These are phyloP conservation scores for Anastrepha ludens DNA, from an alignment of 1,140 invertebrate genomes.

Conservation along the genomic window DNA sequence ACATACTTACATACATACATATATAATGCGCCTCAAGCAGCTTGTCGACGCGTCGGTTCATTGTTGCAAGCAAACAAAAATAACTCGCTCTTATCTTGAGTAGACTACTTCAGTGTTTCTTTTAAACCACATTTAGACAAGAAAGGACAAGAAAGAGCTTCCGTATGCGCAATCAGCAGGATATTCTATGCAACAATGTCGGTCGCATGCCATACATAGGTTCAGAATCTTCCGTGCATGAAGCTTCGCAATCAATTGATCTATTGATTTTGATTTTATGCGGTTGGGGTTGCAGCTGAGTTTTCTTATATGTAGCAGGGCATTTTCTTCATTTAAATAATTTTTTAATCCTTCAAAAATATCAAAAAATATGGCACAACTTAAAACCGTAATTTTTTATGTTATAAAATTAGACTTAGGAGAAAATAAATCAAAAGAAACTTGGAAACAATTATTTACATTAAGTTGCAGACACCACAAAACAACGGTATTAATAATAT, in stretches of 20 bases:
- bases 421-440: no score
- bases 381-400: no score
- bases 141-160: background rate
- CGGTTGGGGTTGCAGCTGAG: no score
- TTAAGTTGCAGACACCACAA: no score
- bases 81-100: constrained; percentile 17
- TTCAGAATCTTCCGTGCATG: background rate
- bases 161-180: background rate
- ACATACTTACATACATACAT: background rate
- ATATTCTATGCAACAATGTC: background rate
- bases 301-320: no score
- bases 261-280: background rate
- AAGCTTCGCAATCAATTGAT: background rate
- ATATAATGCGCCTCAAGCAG: background rate
- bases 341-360: no score
- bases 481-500: no score
- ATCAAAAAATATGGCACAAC: no score
- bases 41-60: background rate
- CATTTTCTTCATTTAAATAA: no score
- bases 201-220: background rate
- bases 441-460: no score
- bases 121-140: background rate
- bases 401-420: no score
- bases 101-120: constrained; percentile 27
- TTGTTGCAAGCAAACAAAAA: background rate